phyloP scores from a whole-genome alignment of 2,113 vertebrate species.

The Athene noctua region DNA sequence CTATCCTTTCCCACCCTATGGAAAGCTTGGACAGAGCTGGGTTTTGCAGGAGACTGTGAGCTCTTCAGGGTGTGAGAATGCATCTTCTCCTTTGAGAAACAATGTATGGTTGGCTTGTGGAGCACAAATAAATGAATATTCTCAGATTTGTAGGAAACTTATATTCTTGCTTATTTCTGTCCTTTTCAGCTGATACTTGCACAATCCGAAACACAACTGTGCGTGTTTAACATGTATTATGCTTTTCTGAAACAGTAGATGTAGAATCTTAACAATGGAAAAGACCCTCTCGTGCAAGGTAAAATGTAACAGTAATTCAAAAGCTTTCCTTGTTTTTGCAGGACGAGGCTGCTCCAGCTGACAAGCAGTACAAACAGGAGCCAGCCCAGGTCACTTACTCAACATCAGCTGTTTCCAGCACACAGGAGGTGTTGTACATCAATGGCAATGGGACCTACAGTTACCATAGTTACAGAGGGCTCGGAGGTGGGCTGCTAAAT shows the following conservation, averaged over 20 bases:
- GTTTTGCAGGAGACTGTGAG: neutral
- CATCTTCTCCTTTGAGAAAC: neutral
- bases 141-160: neutral
- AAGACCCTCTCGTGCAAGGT: neutral
- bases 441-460: conserved; percentile 86
- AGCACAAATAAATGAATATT: neutral
- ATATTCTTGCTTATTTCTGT: neutral
- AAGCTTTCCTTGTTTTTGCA: conserved; percentile 55
- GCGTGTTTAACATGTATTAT: neutral
- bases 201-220: neutral
- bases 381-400: conserved; percentile 78
- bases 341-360: conserved; percentile 76
- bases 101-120: neutral
- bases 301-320: neutral
- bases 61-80: neutral
- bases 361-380: conserved; percentile 81
- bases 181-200: neutral
- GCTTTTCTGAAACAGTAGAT: neutral
- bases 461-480: conserved; percentile 85
- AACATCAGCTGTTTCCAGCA: conserved; percentile 78
- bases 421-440: conserved; percentile 85
- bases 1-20: neutral
- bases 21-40: neutral
- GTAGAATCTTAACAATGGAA: neutral
- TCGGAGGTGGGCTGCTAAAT: conserved; percentile 83